Percentiles rank a stretch among this genome's conserved stretches.
Conservation (phyloP, 2,888 invertebrate genomes). For the Orchesella flavescens region DNA sequence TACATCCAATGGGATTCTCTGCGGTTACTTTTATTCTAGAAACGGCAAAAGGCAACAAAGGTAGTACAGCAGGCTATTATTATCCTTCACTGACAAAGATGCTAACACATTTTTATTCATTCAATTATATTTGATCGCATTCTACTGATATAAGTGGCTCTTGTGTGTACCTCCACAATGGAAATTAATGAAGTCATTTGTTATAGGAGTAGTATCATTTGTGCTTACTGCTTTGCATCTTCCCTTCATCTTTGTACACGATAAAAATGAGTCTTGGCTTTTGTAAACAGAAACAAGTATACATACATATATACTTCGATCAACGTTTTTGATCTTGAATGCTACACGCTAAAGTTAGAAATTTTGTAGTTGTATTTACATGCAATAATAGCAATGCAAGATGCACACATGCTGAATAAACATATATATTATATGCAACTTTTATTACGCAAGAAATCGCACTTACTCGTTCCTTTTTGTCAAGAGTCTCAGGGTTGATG, state of each 20-base stretch:
- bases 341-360: no score
- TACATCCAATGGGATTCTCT: no score
- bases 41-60: no score
- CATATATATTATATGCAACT: not conserved
- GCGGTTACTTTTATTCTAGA: no score
- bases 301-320: not conserved
- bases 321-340: not conserved
- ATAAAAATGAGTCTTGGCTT: not conserved
- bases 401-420: not conserved
- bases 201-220: slow-evolving; percentile 4
- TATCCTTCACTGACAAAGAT: not conserved
- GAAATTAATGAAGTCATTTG: slow-evolving; percentile 38
- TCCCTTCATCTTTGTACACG: not conserved
- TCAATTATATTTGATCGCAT: not conserved
- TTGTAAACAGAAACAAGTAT: not conserved
- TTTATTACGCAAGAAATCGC: not conserved
- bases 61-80: not conserved
- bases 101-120: not conserved
- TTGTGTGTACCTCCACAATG: not conserved
- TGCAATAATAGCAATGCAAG: no score
- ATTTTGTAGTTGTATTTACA: no score
- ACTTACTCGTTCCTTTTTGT: slow-evolving; percentile 70
- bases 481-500: slow-evolving; percentile 68
- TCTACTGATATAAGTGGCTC: not conserved
- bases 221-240: not conserved